Percentiles rank a stretch among this genome's conserved stretches.
phyloP scores from a whole-genome alignment of 2,888 invertebrate species.

The Atethmia centrago region DNA sequence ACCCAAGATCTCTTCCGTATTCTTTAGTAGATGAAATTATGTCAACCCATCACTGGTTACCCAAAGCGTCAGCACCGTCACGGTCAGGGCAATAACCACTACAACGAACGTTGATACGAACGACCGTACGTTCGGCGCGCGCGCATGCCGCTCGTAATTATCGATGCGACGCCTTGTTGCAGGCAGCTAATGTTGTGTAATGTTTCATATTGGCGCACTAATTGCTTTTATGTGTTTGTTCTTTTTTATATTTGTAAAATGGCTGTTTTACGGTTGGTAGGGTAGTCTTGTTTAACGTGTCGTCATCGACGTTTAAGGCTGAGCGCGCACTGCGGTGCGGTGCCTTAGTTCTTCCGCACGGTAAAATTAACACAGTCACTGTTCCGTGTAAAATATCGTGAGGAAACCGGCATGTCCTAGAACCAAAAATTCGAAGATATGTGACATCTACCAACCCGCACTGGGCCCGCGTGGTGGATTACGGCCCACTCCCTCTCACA shows the following conservation, averaged over 20 bases:
- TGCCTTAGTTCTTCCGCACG: too few species aligned
- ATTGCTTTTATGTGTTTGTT: constrained; percentile 54
- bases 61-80: constrained; percentile 61
- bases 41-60: constrained; percentile 60
- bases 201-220: constrained; percentile 63
- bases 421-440: too few species aligned
- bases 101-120: constrained; percentile 65
- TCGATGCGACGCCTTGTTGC: constrained; percentile 66
- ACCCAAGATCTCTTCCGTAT: constrained; percentile 7
- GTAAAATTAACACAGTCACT: too few species aligned
- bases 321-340: too few species aligned
- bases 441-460: too few species aligned
- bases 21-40: constrained; percentile 49
- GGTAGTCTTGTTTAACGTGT: not conserved
- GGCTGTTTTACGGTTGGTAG: constrained; percentile 20
- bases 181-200: constrained; percentile 69
- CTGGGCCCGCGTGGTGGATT: too few species aligned
- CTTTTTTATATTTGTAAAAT: constrained; percentile 26
- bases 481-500: too few species aligned
- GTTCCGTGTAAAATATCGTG: too few species aligned
- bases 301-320: not conserved
- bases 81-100: constrained; percentile 74
- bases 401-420: too few species aligned
- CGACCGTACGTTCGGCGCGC: constrained; percentile 55
- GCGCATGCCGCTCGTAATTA: constrained; percentile 70